Evolutionary conservation across 2,113 vertebrate genomes (phyloP).

Genomic region (Rousettus leschenaultii): DNA sequence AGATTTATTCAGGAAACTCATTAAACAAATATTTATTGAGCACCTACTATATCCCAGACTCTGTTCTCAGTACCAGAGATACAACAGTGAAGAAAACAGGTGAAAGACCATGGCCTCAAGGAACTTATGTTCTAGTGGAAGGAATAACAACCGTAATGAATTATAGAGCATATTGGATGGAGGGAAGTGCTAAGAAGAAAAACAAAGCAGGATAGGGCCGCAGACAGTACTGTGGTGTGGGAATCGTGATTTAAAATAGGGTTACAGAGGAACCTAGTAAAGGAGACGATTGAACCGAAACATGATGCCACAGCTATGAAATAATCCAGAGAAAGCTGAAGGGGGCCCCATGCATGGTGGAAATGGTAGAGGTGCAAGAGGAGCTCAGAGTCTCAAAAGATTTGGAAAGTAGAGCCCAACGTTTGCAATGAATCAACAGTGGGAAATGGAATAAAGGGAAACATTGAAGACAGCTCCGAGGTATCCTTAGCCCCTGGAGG

Average conservation of each 20-base stretch:
- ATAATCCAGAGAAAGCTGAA: neutral
- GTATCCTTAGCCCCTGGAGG: neutral
- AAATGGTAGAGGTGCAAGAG: fast-evolving
- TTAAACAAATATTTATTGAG: neutral
- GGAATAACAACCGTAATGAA: neutral
- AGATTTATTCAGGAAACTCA: neutral
- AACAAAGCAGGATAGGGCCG: neutral
- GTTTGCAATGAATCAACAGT: fast-evolving
- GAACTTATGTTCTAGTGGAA: neutral
- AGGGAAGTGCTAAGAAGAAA: neutral
- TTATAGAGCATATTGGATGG: neutral
- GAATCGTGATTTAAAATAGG: neutral
- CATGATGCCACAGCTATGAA: neutral
- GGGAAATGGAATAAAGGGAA: no score
- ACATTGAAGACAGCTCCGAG: no score
- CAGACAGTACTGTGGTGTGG: fast-evolving
- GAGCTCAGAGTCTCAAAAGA: neutral
- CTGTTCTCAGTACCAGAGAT: neutral
- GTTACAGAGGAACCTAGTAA: neutral
- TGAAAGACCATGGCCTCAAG: neutral
- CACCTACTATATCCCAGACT: neutral
- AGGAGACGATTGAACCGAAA: neutral
- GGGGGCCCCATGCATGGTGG: fast-evolving
- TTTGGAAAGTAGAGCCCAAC: fast-evolving
- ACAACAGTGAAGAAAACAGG: neutral